Base-by-base conservation (phyloP, 2,797 vertebrate genomes). In the Monodelphis domestica region DNA sequence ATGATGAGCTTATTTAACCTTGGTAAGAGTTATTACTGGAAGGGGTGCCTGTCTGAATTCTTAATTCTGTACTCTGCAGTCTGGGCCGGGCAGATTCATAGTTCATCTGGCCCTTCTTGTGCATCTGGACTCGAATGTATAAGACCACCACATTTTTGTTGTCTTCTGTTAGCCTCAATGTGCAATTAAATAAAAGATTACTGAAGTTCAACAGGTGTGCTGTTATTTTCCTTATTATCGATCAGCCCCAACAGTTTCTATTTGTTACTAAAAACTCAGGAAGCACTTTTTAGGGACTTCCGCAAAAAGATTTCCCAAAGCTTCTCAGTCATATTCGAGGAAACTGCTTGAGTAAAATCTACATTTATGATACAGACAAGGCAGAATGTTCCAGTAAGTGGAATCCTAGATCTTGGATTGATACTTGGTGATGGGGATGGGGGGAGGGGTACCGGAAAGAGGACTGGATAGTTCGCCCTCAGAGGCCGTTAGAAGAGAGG, bases 131-230 rank as follows among this genome's bases (percentile, higher is more conserved):
- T 91, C 30, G 94, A 93, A n/a, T n/a, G n/a, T 94, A 57, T 90
- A 56, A 2, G 21, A 97, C 93, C 91, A 93, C 91, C 1, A 2
- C 4, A 45, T 59, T 95, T 28, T 91, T 90, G 53, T 63, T 90
- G 96, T 97, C 98, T 92, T 78, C 95, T 93, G 91, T 29, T 89
- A 95, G 95, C 95, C 96, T 93, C 96, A 93, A 96, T 92, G 38
- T 94, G 89, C 94, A 89, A 93, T 95, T 91, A 90, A 91, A 93
- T 2, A 91, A 78, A 91, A 50, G 94, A 93, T 95, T 93, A 55
- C 87, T 93, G 56, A 33, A 55, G 91, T 90, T 15, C 93, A 89
- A 91, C 94, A 96, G 94, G 95, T 97, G 95, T 92, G 93, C 56
- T 45, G 87, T 90, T 87, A 54, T 89, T 59, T 90, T 56, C 94